Conservation (phyloP, 2,888 invertebrate species). For the Drosophila demipolita region DNA sequence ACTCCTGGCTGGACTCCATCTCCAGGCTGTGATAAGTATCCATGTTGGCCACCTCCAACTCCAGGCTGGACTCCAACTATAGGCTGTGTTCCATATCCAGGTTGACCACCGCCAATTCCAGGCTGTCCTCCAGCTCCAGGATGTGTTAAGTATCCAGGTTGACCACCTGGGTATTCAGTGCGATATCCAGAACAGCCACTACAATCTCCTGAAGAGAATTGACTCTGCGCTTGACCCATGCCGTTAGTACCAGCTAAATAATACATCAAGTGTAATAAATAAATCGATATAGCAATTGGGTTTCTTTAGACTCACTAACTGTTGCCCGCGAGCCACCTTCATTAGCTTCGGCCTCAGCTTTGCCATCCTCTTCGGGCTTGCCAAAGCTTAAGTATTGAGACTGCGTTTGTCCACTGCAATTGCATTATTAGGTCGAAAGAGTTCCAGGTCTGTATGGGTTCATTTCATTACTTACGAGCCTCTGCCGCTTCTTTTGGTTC, state of each 20-base stretch:
- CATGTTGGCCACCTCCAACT: constrained; percentile 28
- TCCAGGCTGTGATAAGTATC: constrained; percentile 12
- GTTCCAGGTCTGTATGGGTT: too few species aligned
- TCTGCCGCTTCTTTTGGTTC: constrained; percentile 81
- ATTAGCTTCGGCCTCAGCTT: constrained; percentile 93
- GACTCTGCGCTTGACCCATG: constrained; percentile 96
- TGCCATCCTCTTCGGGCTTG: constrained; percentile 88
- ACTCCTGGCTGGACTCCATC: constrained; percentile 4
- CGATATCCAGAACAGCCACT: constrained; percentile 63
- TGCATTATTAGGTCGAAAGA: neutral
- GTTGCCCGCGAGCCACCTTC: constrained; percentile 85
- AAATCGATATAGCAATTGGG: neutral
- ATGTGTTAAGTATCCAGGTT: constrained; percentile 12
- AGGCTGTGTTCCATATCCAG: constrained; percentile 12
- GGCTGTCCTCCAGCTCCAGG: constrained; percentile 9
- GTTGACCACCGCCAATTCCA: neutral
- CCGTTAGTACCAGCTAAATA: constrained; percentile 90
- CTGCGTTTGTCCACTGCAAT: constrained; percentile 90
- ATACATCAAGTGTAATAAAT: neutral
- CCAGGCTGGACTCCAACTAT: constrained; percentile 16
- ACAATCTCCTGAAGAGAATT: constrained; percentile 88
- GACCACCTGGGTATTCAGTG: constrained; percentile 5
- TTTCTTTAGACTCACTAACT: constrained; percentile 81
- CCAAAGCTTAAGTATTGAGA: constrained; percentile 92
- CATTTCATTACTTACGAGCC: constrained; percentile 80